Percentiles rank a stretch among this genome's conserved stretches.
These are phyloP conservation scores for human (Homo sapiens) DNA, from an alignment of 2,113 vertebrate genomes.

Conservation along the genomic window GRCh38 chr17:57882001-57882500, in stretches of 20 bases:
- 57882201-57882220: constrained; percentile 68
- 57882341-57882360: not conserved
- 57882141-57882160: constrained; percentile 51
- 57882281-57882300: constrained; percentile 42
- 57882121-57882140: constrained; percentile 51
- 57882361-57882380: not conserved
- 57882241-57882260: constrained; percentile 54
- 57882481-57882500: not conserved
- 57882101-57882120: constrained; percentile 53
- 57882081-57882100: constrained; percentile 41
- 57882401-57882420: not conserved
- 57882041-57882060: constrained; percentile 9
- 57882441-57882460: not conserved
- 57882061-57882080: constrained; percentile 61
- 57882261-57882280: constrained; percentile 27
- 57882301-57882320: not conserved
- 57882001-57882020: constrained; percentile 38
- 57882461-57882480: not conserved
- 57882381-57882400: not conserved
- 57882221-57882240: constrained; percentile 74
- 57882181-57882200: constrained; percentile 57
- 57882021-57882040: not conserved
- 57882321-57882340: not conserved
- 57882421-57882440: not conserved
- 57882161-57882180: constrained; percentile 60